A percentile compares a stretch with the other conserved stretches of the same genome.
These are phyloP conservation scores for Ochotona curzoniae DNA, from an alignment of 2,113 vertebrate species.

Conservation along the genomic window DNA sequence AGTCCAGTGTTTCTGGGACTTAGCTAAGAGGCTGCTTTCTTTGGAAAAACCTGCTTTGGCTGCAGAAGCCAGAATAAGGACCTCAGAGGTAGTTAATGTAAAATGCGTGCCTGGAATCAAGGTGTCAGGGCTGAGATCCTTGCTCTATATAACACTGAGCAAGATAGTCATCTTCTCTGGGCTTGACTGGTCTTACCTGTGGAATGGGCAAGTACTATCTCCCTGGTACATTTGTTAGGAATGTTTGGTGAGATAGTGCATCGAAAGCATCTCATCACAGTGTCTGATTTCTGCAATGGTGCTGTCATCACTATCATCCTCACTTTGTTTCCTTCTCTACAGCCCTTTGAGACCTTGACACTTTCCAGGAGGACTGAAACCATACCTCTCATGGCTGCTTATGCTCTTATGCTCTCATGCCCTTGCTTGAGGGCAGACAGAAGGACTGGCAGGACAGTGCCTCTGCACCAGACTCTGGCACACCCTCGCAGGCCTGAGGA, in stretches of 20 bases:
- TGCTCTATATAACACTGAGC: not conserved
- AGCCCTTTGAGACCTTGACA: not conserved
- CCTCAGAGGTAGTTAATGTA: not conserved
- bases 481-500: not conserved
- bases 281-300: not conserved
- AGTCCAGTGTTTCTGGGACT: not conserved
- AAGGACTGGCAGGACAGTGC: not conserved
- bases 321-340: not conserved
- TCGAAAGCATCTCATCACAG: not conserved
- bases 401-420: not conserved
- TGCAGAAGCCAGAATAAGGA: not conserved
- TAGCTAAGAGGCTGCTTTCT: not conserved
- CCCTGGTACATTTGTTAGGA: not conserved
- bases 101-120: not conserved
- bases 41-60: not conserved
- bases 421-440: not conserved
- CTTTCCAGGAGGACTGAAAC: not conserved
- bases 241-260: not conserved
- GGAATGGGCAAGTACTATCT: not conserved
- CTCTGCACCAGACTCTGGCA: not conserved
- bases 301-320: accelerated
- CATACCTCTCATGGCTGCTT: not conserved
- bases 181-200: not conserved
- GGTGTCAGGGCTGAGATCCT: not conserved
- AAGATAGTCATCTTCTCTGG: not conserved